These are phyloP conservation scores for Medauroidea extradentata DNA, from an alignment of 1,140 invertebrate genomes.

Conservation along the genomic window DNA sequence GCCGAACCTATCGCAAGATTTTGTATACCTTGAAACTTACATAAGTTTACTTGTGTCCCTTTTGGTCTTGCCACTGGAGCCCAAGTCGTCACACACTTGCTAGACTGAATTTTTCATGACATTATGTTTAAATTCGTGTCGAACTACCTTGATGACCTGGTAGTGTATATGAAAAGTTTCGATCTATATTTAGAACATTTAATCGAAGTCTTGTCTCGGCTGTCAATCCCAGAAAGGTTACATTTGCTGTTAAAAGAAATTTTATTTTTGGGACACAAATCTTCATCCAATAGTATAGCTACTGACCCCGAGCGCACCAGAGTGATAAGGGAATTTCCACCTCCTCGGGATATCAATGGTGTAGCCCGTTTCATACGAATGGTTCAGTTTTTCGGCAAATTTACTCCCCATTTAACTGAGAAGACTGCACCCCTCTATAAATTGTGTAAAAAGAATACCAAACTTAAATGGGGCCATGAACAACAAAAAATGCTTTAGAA, in stretches of 20 bases:
- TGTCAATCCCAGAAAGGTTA: conserved; percentile 14
- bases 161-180: conserved; percentile 16
- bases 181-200: conserved; percentile 19
- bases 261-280: conserved; percentile 12
- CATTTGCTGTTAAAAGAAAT: conserved; percentile 2
- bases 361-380: not conserved
- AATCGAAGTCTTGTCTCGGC: conserved; percentile 15
- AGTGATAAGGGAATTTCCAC: conserved; percentile 13
- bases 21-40: not conserved
- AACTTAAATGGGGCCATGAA: conserved; percentile 31
- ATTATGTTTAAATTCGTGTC: not conserved
- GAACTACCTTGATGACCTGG: conserved; percentile 36
- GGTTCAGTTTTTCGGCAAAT: not conserved
- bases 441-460: conserved; percentile 19
- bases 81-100: not conserved
- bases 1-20: not conserved
- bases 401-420: conserved; percentile 31
- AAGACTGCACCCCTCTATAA: conserved; percentile 34
- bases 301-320: conserved; percentile 9
- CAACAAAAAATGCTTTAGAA: conserved; percentile 34
- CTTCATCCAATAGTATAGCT: not conserved
- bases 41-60: not conserved
- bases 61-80: not conserved
- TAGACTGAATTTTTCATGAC: not conserved
- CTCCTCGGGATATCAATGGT: not conserved